Evolutionary conservation across 2,113 vertebrate species (phyloP).

Genomic region (Heterotilapia buettikoferi): DNA sequence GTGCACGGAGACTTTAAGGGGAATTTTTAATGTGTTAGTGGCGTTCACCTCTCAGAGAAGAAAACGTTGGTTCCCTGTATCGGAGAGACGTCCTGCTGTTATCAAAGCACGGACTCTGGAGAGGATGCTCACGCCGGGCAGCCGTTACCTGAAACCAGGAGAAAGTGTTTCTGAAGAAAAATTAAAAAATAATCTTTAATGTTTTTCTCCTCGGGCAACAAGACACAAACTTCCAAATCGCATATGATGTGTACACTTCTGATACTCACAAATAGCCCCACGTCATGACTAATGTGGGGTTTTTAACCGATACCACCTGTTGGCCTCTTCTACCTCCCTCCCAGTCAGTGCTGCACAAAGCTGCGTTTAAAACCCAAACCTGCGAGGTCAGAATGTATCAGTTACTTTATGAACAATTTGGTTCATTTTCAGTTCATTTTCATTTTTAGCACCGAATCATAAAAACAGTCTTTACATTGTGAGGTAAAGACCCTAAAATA

Average conservation of each 20-base stretch:
- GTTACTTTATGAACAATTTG: neutral
- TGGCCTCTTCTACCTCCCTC: neutral
- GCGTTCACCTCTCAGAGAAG: neutral
- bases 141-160: neutral
- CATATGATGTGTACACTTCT: neutral
- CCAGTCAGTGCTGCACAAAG: neutral
- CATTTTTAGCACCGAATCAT: neutral
- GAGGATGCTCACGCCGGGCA: rapidly evolving
- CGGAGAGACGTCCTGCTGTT: neutral
- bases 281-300: neutral
- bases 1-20: neutral
- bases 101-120: neutral
- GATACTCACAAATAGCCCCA: rapidly evolving
- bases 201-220: neutral
- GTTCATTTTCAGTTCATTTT: neutral
- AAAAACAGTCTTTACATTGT: neutral
- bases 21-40: neutral
- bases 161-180: neutral
- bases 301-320: neutral
- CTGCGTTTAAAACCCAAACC: neutral
- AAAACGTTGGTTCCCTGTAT: neutral
- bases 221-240: neutral
- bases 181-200: neutral
- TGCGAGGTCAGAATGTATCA: rapidly evolving
- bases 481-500: neutral